Conservation (phyloP, 2,888 invertebrate species). For the Standfussiana lucernea region DNA sequence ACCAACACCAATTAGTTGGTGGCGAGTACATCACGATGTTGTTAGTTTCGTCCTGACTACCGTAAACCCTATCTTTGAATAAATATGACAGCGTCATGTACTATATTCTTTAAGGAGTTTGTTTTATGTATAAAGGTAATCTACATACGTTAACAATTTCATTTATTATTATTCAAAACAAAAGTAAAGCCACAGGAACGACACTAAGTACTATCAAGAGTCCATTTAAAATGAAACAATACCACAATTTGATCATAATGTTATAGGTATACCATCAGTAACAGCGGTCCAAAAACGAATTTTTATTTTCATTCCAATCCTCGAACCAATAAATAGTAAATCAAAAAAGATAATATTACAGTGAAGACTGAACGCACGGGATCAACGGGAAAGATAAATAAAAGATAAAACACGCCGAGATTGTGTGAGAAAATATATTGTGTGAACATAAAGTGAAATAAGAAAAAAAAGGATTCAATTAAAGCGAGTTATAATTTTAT, state of each 20-base stretch:
- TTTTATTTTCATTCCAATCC: slow-evolving; percentile 74
- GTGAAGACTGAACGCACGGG: slow-evolving; percentile 72
- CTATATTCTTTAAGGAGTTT: background rate
- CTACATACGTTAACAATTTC: background rate
- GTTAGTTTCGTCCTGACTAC: background rate
- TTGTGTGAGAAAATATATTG: slow-evolving; percentile 7
- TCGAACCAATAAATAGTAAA: slow-evolving; percentile 68
- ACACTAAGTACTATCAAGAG: too few species aligned
- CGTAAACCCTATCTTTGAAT: background rate
- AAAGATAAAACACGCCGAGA: background rate
- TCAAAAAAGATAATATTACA: slow-evolving; percentile 59
- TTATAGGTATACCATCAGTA: slow-evolving; percentile 56
- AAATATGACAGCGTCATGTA: background rate
- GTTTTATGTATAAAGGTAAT: background rate
- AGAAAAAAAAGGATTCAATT: background rate
- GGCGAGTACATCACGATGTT: background rate
- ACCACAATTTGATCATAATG: slow-evolving; percentile 28
- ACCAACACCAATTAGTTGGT: background rate
- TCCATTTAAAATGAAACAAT: slow-evolving; percentile 26
- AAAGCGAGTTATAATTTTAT: slow-evolving; percentile 14
- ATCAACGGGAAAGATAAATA: slow-evolving; percentile 54
- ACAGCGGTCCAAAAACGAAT: slow-evolving; percentile 73
- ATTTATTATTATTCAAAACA: background rate
- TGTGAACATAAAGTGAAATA: slow-evolving; percentile 28
- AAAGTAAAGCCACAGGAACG: slow-evolving; percentile 6